Conservation (phyloP, 2,113 vertebrate species). For the Setophaga kirtlandii region DNA sequence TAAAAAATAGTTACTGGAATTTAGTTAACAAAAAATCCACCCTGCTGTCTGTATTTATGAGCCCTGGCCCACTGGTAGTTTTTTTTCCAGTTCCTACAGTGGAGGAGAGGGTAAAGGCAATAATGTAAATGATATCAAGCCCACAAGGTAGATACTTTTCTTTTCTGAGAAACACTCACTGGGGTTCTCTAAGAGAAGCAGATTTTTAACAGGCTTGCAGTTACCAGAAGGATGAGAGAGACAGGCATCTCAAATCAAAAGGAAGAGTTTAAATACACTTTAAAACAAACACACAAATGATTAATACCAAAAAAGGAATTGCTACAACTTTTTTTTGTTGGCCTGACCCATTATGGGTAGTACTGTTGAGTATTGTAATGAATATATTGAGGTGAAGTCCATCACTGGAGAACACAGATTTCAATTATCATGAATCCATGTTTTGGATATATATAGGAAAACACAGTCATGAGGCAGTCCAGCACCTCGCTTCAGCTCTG, state of each 20-base stretch:
- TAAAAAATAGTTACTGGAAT: not conserved
- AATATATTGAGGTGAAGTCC: not conserved
- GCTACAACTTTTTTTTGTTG: not conserved
- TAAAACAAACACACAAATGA: not conserved
- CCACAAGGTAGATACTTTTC: not conserved
- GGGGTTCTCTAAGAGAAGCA: not conserved
- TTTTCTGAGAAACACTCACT: not conserved
- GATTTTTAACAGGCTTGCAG: not conserved
- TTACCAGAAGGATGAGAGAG: not conserved
- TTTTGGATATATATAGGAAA: not conserved
- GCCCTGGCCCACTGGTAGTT: not conserved
- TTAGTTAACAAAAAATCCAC: not conserved
- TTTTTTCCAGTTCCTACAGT: not conserved
- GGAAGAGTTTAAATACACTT: not conserved
- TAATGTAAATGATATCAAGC: not conserved
- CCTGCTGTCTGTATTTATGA: not conserved
- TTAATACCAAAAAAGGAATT: not conserved
- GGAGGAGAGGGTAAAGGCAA: not conserved
- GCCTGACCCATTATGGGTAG: fast-evolving
- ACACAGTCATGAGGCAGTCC: not conserved
- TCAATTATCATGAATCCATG: not conserved
- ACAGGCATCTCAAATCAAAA: not conserved
- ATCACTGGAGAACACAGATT: not conserved
- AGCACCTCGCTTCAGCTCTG: not conserved
- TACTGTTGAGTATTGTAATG: not conserved